phyloP scores from a whole-genome alignment of 2,113 vertebrate genomes.

The Ictalurus furcatus region DNA sequence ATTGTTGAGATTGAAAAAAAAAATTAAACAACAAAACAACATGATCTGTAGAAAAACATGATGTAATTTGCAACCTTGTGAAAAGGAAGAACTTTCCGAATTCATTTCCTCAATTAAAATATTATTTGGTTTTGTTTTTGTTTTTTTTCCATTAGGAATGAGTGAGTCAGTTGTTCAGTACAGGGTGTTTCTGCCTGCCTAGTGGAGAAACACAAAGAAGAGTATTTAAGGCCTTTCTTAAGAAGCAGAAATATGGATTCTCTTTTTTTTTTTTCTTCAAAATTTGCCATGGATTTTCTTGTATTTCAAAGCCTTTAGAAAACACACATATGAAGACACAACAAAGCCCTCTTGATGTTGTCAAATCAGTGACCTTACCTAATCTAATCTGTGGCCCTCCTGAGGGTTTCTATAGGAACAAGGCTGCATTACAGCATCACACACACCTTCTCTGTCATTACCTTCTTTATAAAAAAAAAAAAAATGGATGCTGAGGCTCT shows the following conservation, averaged over 20 bases:
- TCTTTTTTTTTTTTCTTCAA: neutral
- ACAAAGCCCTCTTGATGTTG: neutral
- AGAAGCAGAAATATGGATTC: neutral
- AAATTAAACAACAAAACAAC: too few relatives aligned
- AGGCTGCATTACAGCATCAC: neutral
- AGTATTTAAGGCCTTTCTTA: neutral
- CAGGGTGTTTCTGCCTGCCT: neutral
- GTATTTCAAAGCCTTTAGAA: neutral
- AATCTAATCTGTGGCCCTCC: neutral
- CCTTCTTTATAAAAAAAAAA: neutral
- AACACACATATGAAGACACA: neutral
- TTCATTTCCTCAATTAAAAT: neutral
- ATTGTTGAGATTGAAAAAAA: too few relatives aligned
- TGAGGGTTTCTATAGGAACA: neutral
- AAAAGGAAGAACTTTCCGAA: neutral
- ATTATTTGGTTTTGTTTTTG: neutral
- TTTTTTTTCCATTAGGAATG: neutral
- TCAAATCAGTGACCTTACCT: constrained; percentile 1
- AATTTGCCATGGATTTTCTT: neutral
- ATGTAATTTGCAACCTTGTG: neutral
- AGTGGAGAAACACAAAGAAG: neutral
- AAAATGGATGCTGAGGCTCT: neutral
- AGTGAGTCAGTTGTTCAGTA: constrained; percentile 2
- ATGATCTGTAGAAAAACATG: neutral
- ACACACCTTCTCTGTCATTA: neutral